phyloP scores from a whole-genome alignment of 1,140 invertebrate species.

The Archivesica marissinica region DNA sequence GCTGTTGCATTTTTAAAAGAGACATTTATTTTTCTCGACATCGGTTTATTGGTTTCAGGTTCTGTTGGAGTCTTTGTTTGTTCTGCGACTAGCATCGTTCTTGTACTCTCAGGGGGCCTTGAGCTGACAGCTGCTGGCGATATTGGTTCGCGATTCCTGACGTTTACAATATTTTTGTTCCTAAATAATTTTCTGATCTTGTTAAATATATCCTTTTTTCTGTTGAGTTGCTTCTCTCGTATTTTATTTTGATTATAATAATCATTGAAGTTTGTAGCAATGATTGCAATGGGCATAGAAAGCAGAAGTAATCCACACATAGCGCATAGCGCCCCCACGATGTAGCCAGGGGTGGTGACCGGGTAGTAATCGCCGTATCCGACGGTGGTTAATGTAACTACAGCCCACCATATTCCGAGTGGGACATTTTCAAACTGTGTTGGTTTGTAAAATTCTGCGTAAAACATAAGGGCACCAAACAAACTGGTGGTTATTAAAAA shows the following conservation, averaged over 20 bases:
- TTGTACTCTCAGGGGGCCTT: background rate
- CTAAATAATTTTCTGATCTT: constrained; percentile 46
- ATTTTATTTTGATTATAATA: constrained; percentile 65
- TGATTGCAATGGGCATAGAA: constrained; percentile 94
- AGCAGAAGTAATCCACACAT: constrained; percentile 94
- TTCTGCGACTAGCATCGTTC: background rate
- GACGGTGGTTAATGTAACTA: constrained; percentile 99
- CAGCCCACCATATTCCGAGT: constrained; percentile 97
- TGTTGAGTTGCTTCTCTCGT: constrained; percentile 32
- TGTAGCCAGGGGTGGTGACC: constrained; percentile 73
- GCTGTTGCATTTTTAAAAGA: constrained; percentile 11
- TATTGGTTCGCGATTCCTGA: background rate
- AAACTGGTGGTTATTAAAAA: constrained; percentile 71
- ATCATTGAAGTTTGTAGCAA: constrained; percentile 92
- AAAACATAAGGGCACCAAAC: constrained; percentile 73
- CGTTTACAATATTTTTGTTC: constrained; percentile 26
- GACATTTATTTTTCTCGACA: background rate
- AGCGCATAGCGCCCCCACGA: constrained; percentile 92
- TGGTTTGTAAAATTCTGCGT: constrained; percentile 69
- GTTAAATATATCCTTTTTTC: constrained; percentile 40
- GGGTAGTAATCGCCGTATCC: constrained; percentile 90
- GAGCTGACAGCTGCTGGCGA: background rate
- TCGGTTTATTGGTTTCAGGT: background rate
- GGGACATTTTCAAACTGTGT: constrained; percentile 89
- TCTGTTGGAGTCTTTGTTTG: background rate